Base-by-base conservation (phyloP, 2,113 vertebrate genomes). In the Amblyornis subalaris region DNA sequence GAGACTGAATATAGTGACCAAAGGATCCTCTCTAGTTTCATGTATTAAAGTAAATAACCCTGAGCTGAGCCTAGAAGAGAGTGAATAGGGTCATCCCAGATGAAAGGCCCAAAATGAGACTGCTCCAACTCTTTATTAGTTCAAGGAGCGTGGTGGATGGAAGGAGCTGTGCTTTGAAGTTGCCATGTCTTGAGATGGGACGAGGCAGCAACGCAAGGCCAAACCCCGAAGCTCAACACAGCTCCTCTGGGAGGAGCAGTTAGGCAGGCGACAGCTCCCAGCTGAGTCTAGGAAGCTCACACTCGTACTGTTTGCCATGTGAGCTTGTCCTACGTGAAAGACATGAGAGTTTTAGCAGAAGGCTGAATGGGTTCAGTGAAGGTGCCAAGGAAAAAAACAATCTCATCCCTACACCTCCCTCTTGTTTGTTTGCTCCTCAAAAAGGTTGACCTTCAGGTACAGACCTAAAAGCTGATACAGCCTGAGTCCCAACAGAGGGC, bases 181-280 rank as follows among this genome's bases (percentile, higher is more conserved):
- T 0, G 0, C 26, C 54, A 51, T 5, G 12, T 66, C 50, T 66
- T 72, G 36, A 67, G 21, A 25, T 35, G 35, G 35, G 18, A 53
- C 12, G 48, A 67, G 33, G 54, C 47, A 81, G 70, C 47, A 89
- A n/a, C 6, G 15, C 15, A n/a, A 70, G 42, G 42, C 18, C 35
- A 93, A 65, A n/a, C 4, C 16, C 16, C 16, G 24, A 20, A 58
- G 33, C 12, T 77, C 51, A 65, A 1, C 29, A 31, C 29, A 83
- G 18, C 45, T 79, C 33, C 26, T 93, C 60, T 58, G 35, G 42
- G 42, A 91, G 62, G 54, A 54, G 42, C 12, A 90, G 54, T 35
- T 54, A 58, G 53, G 58, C 21, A 74, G 22, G 23, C 10, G 17
- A 33, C 73, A 54, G 11, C 55, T 72, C 57, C 47, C 38, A 58